phyloP scores from a whole-genome alignment of 2,888 invertebrate genomes.

The Psylliodes chrysocephalus region DNA sequence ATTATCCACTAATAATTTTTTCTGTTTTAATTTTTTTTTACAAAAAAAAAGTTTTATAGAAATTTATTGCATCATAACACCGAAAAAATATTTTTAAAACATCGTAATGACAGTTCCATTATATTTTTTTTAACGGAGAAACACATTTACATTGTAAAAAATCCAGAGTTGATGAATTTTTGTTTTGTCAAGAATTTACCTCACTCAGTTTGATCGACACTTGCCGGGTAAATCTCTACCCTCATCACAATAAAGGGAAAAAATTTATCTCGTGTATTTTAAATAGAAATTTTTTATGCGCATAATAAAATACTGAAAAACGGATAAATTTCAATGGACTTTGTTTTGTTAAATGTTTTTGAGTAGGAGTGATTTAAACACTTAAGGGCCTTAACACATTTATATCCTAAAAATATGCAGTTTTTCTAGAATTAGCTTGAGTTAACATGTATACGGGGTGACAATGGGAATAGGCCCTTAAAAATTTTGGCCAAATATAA shows the following conservation, averaged over 20 bases:
- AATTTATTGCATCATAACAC: too few species aligned
- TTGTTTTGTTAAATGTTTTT: neutral
- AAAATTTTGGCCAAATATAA: too few species aligned
- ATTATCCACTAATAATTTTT: too few species aligned
- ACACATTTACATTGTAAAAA: conserved; percentile 8
- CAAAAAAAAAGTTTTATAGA: too few species aligned
- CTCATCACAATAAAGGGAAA: conserved; percentile 16
- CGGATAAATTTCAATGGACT: conserved; percentile 35
- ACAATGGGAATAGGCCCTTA: too few species aligned
- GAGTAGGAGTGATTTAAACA: neutral
- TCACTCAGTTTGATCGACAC: conserved; percentile 22
- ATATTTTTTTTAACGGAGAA: conserved; percentile 3
- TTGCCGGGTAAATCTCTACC: conserved; percentile 35
- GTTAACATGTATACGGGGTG: too few species aligned
- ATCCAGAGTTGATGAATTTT: conserved; percentile 16
- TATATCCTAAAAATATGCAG: too few species aligned
- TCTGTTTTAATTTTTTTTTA: too few species aligned
- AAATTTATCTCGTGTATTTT: conserved; percentile 10
- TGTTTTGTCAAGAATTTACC: conserved; percentile 17
- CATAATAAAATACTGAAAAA: conserved; percentile 32
- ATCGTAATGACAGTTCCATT: conserved; percentile 5
- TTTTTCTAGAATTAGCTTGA: too few species aligned
- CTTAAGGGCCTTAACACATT: too few species aligned
- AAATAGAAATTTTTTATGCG: conserved; percentile 35
- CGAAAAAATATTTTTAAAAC: conserved; percentile 3